Evolutionary conservation across 2,888 invertebrate species (phyloP), one percentile per base, ranked within the genome.

Genomic region (Apocheima hispidaria): DNA sequence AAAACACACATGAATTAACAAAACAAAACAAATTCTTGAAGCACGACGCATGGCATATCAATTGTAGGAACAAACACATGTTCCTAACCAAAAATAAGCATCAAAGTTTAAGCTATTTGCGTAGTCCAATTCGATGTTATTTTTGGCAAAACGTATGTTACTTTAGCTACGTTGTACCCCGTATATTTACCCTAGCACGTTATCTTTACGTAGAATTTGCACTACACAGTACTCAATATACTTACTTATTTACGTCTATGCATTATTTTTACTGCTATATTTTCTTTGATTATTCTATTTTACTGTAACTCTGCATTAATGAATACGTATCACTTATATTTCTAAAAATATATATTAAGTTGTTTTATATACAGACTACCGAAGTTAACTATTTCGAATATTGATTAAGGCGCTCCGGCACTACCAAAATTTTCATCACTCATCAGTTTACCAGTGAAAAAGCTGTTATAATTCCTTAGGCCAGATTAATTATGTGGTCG

Each of bases 21-120:
- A 55, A 57, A 48, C 21, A 30, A 52, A n/a, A 53, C 52, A 43
- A 36, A 50, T 41, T 21, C 35, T 66, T 50, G 60, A 58, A 73
- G 87, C 88, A 87, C 85, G 81, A 71, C 81, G 86, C 84, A 85
- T 86, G n/a, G 87, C 72, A 71, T 77, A 68, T 63, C 63, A 63
- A n/a, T 56, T 67, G 61, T 54, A 18, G 35, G 60, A 59, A 53
- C 48, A 41, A 53, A 49, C 14, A 55, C 14, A n/a, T 1, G 3
- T n/a, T 38, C 14, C 40, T 40, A 20, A 28, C 36, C 50, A 51
- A 33, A 44, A 58, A 51, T 36, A 21, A 21, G n/a, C 44, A 58
- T 44, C 48, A 36, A 33, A n/a, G 10, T 43, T 30, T 36, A n/a
- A 18, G 33, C 36, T 46, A 20, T 50, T 35, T 35, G 36, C 18